Percentiles rank a stretch among this genome's conserved stretches.
Conservation (phyloP, 2,113 vertebrate genomes). For the Neotoma lepida region DNA sequence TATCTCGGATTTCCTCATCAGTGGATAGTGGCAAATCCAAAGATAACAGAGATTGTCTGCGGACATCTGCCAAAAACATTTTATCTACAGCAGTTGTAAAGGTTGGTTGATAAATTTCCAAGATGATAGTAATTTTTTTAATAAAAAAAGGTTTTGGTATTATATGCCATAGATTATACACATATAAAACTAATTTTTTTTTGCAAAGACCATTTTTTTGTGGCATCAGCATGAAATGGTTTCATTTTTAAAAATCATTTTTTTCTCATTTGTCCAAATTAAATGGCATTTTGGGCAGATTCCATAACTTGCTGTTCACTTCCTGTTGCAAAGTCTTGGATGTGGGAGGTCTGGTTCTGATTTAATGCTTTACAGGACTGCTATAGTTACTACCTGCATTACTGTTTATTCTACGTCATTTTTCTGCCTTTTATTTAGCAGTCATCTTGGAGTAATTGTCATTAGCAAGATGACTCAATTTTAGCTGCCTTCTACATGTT, state of each 20-base stretch:
- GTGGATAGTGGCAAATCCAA: conserved; percentile 59
- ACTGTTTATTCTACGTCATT: conserved; percentile 9
- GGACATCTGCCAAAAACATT: conserved; percentile 64
- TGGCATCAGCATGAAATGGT: conserved; percentile 31
- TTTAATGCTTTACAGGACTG: conserved; percentile 24
- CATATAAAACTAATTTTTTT: background rate
- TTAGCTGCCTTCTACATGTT: background rate
- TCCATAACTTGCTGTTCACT: conserved; percentile 17
- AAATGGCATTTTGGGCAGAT: conserved; percentile 33
- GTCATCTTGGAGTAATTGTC: background rate
- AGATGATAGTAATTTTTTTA: conserved; percentile 20
- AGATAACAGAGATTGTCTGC: conserved; percentile 70
- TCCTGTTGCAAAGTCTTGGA: background rate
- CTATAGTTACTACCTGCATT: background rate
- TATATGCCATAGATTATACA: background rate
- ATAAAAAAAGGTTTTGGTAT: conserved; percentile 37
- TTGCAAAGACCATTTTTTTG: conserved; percentile 40
- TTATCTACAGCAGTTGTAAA: conserved; percentile 67
- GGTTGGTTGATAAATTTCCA: conserved; percentile 80
- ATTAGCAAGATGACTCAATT: background rate
- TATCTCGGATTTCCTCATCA: conserved; percentile 53
- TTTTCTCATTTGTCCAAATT: background rate
- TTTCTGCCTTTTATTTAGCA: conserved; percentile 47
- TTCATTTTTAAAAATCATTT: conserved; percentile 2
- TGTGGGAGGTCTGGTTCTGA: conserved; percentile 42